Percentiles rank a stretch among this genome's conserved stretches.
These are phyloP conservation scores for Falco naumanni DNA, from an alignment of 2,797 vertebrate species.

Conservation along the genomic window DNA sequence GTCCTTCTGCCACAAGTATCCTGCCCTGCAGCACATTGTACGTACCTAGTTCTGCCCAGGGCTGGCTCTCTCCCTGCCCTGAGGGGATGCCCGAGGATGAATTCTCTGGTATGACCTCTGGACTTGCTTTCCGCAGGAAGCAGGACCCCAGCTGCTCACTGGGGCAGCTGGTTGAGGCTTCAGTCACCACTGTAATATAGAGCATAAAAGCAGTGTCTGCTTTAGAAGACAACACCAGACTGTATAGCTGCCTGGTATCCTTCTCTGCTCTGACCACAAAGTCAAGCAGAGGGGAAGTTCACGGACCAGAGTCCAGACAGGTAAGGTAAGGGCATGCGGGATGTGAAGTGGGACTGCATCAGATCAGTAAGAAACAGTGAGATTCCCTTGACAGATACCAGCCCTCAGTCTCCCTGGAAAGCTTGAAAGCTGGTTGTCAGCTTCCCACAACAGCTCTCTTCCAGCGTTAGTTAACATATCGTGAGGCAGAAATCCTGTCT, in stretches of 20 bases:
- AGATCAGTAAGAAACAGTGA: neutral
- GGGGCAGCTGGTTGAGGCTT: neutral
- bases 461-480: neutral
- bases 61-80: neutral
- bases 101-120: neutral
- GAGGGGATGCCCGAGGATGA: neutral
- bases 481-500: neutral
- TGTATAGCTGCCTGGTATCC: fast-evolving
- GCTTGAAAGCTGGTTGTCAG: neutral
- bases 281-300: neutral
- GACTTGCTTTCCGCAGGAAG: neutral
- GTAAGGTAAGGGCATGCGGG: neutral
- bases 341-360: neutral
- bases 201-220: neutral
- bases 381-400: neutral
- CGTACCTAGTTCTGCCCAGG: conserved; percentile 43
- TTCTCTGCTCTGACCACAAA: neutral
- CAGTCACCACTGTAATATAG: neutral
- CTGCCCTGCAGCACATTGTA: neutral
- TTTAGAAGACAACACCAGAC: neutral
- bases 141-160: neutral
- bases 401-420: neutral
- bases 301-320: neutral
- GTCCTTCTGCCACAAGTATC: neutral
- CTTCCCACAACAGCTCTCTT: neutral